Evolutionary conservation across 2,888 invertebrate genomes (phyloP).

Genomic region (Scaptomyza cyrtandrae): DNA sequence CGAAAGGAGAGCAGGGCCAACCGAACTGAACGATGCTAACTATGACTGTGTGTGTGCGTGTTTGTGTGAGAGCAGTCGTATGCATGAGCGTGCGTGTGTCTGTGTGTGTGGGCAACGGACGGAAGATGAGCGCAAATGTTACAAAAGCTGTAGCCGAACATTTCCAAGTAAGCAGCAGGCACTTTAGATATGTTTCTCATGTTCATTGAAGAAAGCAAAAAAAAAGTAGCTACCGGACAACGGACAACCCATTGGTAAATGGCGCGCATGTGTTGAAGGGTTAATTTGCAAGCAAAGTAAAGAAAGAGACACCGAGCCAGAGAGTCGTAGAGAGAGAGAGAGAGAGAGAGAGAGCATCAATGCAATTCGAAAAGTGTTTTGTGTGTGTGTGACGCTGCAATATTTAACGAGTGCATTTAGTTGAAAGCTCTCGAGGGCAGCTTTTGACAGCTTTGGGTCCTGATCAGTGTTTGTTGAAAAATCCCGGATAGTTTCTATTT

Average conservation of each 20-base stretch:
- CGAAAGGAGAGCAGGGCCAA: slow-evolving; percentile 33
- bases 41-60: slow-evolving; percentile 1
- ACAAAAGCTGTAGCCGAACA: slow-evolving; percentile 56
- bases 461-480: slow-evolving; percentile 1
- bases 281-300: slow-evolving; percentile 36
- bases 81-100: slow-evolving; percentile 3
- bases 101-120: slow-evolving; percentile 25
- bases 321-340: not conserved
- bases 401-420: not conserved
- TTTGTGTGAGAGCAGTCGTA: slow-evolving; percentile 19
- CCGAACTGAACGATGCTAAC: slow-evolving; percentile 25
- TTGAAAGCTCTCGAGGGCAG: not conserved
- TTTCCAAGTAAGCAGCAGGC: slow-evolving; percentile 47
- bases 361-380: not conserved
- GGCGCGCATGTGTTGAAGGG: slow-evolving; percentile 58
- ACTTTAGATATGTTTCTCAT: slow-evolving; percentile 47
- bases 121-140: slow-evolving; percentile 50
- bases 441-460: not conserved
- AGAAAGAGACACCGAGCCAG: not conserved
- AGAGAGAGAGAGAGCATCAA: not conserved
- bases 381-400: not conserved
- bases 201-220: slow-evolving; percentile 57
- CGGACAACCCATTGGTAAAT: slow-evolving; percentile 50
- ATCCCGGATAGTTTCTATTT: not conserved
- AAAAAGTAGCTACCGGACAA: slow-evolving; percentile 8